A percentile compares a stretch with the other conserved stretches of the same genome.
phyloP scores from a whole-genome alignment of 2,113 vertebrate genomes.

The Dissostichus mawsoni region DNA sequence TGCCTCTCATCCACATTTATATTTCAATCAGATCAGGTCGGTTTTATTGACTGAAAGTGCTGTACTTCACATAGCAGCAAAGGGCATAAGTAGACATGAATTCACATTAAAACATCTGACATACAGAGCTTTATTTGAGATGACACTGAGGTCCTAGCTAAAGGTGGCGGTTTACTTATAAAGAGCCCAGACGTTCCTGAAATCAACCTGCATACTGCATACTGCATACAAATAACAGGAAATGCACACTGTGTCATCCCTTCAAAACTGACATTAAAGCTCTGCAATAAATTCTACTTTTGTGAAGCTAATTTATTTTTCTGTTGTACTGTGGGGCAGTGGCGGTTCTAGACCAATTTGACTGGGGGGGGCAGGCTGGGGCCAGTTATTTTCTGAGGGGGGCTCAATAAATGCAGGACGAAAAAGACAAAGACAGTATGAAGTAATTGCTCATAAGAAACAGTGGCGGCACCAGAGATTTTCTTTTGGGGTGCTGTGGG shows the following conservation, averaged over 20 bases:
- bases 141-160: slow-evolving; percentile 3
- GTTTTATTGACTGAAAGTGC: slow-evolving; percentile 33
- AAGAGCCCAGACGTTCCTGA: not conserved
- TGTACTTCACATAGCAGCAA: slow-evolving; percentile 9
- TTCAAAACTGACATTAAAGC: not conserved
- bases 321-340: not conserved
- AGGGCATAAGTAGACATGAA: slow-evolving; percentile 18
- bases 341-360: too few relatives aligned
- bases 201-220: slow-evolving; percentile 29
- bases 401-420: too few relatives aligned
- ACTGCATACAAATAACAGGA: slow-evolving; percentile 10
- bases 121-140: not conserved
- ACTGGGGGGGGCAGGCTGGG: too few relatives aligned
- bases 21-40: slow-evolving; percentile 34
- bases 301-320: slow-evolving; percentile 2
- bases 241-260: not conserved
- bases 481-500: too few relatives aligned
- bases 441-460: too few relatives aligned
- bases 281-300: not conserved
- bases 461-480: too few relatives aligned
- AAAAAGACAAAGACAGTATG: too few relatives aligned
- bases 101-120: slow-evolving; percentile 13
- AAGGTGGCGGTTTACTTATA: not conserved
- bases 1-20: slow-evolving; percentile 15
- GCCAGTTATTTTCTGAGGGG: too few relatives aligned